Conservation (phyloP, 2,888 invertebrate species). For the Drosophila peninsularis region DNA sequence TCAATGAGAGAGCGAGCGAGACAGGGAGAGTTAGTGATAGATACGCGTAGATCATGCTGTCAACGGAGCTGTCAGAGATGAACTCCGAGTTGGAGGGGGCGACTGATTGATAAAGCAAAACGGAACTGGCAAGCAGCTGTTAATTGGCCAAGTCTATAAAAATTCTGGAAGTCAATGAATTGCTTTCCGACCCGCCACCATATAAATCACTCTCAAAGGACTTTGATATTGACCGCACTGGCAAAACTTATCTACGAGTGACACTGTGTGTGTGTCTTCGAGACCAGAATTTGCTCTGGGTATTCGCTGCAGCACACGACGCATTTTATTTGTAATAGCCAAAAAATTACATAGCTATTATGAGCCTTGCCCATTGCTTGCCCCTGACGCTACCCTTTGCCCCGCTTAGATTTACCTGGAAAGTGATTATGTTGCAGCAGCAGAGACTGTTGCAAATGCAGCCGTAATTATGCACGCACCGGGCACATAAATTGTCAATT, state of each 20-base stretch:
- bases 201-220: slow-evolving; percentile 65
- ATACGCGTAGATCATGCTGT: slow-evolving; percentile 59
- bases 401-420: slow-evolving; percentile 56
- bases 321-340: slow-evolving; percentile 9
- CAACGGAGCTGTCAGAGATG: slow-evolving; percentile 34
- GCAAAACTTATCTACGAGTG: neutral
- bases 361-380: neutral
- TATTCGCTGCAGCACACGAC: slow-evolving; percentile 61
- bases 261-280: neutral
- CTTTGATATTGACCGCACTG: slow-evolving; percentile 69
- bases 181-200: slow-evolving; percentile 20
- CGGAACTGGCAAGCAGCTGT: slow-evolving; percentile 74
- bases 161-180: slow-evolving; percentile 55
- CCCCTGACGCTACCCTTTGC: slow-evolving; percentile 10
- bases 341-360: slow-evolving; percentile 79
- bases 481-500: slow-evolving; percentile 79
- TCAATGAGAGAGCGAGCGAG: no score
- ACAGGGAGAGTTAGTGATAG: neutral
- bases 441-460: slow-evolving; percentile 48
- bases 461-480: slow-evolving; percentile 72
- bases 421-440: slow-evolving; percentile 54
- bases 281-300: slow-evolving; percentile 11
- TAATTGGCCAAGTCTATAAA: slow-evolving; percentile 76
- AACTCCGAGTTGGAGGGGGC: slow-evolving; percentile 1
- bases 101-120: slow-evolving; percentile 52